Percentiles rank a stretch among this genome's conserved stretches.
These are phyloP conservation scores for Euphysa ruthae DNA, from an alignment of 30 jellyfish, hydroid and myxozoan genomes.

Conservation along the genomic window DNA sequence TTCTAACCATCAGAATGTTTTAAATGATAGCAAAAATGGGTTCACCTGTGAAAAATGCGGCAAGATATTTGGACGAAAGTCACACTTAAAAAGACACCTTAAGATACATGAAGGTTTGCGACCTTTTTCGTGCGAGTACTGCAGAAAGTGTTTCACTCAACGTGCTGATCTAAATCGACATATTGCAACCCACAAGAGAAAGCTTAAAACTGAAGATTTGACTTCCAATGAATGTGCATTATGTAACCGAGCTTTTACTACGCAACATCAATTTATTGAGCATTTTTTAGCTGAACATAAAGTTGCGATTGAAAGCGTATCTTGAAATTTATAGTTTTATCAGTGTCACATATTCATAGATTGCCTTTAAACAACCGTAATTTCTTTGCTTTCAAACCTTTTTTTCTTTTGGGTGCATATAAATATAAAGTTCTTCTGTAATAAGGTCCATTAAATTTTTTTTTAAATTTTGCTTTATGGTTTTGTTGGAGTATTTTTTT, in stretches of 20 bases:
- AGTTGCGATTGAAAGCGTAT: too few relatives aligned
- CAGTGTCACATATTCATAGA: too few relatives aligned
- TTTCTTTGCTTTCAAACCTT: too few relatives aligned
- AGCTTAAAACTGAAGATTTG: neutral
- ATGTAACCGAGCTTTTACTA: slow-evolving; percentile 14
- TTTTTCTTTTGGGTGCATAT: too few relatives aligned
- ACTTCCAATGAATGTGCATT: neutral
- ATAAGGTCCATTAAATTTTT: too few relatives aligned
- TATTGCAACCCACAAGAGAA: slow-evolving; percentile 8
- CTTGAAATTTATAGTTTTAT: too few relatives aligned
- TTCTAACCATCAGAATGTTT: neutral
- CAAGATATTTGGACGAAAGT: slow-evolving; percentile 19
- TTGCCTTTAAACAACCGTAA: too few relatives aligned
- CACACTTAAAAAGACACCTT: slow-evolving; percentile 13
- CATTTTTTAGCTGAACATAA: slow-evolving; percentile 8
- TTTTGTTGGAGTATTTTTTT: too few relatives aligned
- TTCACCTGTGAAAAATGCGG: slow-evolving; percentile 23
- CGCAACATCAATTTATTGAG: slow-evolving; percentile 1
- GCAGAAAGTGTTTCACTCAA: slow-evolving; percentile 31
- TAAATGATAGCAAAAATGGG: neutral
- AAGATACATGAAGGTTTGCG: slow-evolving; percentile 19
- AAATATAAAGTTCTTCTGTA: too few relatives aligned
- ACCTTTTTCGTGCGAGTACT: slow-evolving; percentile 20
- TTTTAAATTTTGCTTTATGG: too few relatives aligned
- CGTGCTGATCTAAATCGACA: slow-evolving; percentile 29